These are phyloP conservation scores for Myrmecobius fasciatus DNA, from an alignment of 2,113 vertebrate species.

Conservation along the genomic window DNA sequence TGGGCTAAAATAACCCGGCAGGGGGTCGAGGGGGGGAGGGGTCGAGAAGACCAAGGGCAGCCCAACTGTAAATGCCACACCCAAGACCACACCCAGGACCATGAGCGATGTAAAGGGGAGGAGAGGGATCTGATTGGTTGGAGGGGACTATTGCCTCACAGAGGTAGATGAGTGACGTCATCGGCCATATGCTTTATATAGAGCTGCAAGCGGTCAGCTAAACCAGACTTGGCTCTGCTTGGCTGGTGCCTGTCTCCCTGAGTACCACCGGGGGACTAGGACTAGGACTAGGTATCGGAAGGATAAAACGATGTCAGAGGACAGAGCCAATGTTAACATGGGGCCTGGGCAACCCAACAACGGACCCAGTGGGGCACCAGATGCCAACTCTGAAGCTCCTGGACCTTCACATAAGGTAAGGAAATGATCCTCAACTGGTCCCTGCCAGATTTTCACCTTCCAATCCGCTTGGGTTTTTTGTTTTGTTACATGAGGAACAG, in stretches of 20 bases:
- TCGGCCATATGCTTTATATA: rapidly evolving
- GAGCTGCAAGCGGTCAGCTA: background rate
- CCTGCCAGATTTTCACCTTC: no score
- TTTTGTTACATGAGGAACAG: background rate
- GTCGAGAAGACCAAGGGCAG: background rate
- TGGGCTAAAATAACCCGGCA: background rate
- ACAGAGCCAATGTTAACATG: background rate
- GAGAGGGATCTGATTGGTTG: background rate
- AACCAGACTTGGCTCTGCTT: background rate
- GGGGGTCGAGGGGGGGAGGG: no score
- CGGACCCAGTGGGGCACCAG: background rate
- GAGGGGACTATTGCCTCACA: background rate
- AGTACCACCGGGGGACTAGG: no score
- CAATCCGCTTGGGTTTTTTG: background rate
- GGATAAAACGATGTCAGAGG: background rate
- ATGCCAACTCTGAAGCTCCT: background rate
- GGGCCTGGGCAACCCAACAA: background rate
- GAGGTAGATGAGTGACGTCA: background rate
- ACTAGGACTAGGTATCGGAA: background rate
- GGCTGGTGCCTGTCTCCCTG: background rate
- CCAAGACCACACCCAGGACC: no score
- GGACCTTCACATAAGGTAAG: no score
- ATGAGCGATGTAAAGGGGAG: no score
- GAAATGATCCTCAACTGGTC: no score
- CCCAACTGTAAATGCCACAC: no score